Evolutionary conservation across 2,113 vertebrate species (phyloP).

Genomic region (Planiliza haematocheilus): DNA sequence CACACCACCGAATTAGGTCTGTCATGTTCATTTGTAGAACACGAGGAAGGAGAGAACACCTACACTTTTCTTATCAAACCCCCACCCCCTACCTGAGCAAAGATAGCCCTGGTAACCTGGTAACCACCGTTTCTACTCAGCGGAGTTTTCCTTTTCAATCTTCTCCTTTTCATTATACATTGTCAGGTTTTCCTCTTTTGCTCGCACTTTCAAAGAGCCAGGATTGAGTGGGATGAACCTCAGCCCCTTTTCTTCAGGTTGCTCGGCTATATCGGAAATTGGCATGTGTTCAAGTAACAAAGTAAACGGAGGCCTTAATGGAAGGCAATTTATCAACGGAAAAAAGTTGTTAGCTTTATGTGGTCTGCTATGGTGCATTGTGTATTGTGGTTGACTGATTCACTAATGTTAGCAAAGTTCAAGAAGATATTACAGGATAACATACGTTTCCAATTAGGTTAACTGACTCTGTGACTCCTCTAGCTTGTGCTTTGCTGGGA

Average conservation of each 20-base stretch:
- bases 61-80: conserved; percentile 54
- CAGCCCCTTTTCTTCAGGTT: conserved; percentile 15
- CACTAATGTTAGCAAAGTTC: neutral
- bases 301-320: neutral
- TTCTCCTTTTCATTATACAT: conserved; percentile 53
- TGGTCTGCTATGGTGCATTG: neutral
- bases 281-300: neutral
- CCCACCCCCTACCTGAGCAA: conserved; percentile 39
- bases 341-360: neutral
- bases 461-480: neutral
- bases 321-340: too few species aligned
- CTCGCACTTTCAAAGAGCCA: conserved; percentile 27
- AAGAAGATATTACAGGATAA: neutral
- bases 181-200: too few species aligned
- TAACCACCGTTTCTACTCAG: conserved; percentile 32
- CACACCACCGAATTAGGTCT: conserved; percentile 67
- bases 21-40: conserved; percentile 77
- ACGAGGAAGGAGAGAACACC: too few species aligned
- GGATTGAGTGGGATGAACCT: conserved; percentile 1
- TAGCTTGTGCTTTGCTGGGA: too few species aligned
- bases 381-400: neutral
- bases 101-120: conserved; percentile 28
- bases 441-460: too few species aligned
- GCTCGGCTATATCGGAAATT: conserved; percentile 12
- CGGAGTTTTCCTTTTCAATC: conserved; percentile 35